Evolutionary conservation across 2,888 invertebrate genomes (phyloP).

Genomic region (Altica lythri): DNA sequence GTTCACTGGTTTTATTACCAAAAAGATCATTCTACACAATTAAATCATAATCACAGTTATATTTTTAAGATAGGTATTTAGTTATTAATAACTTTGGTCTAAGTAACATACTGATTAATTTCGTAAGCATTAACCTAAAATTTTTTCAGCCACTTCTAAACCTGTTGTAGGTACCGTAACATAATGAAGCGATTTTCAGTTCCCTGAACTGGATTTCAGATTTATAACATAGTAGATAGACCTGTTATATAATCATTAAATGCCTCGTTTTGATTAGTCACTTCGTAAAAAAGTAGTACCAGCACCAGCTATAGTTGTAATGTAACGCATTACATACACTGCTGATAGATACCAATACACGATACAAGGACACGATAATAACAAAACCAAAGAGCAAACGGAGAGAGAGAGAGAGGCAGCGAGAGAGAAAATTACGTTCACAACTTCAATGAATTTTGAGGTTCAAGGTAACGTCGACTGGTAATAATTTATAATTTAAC

Average conservation of each 20-base stretch:
- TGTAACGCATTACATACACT: not conserved
- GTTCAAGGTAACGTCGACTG: constrained; percentile 18
- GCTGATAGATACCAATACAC: constrained; percentile 1
- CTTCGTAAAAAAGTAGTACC: constrained; percentile 3
- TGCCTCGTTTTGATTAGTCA: constrained; percentile 6
- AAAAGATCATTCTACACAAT: no score
- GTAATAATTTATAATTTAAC: constrained; percentile 19
- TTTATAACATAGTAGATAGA: constrained; percentile 15
- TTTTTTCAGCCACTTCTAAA: no score
- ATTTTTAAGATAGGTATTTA: no score
- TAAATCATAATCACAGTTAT: no score
- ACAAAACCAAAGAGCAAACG: no score
- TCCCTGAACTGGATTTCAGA: constrained; percentile 12
- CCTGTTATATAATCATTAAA: constrained; percentile 17
- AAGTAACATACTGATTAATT: no score
- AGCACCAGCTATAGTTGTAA: not conserved
- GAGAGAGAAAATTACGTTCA: constrained; percentile 19
- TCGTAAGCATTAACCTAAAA: no score
- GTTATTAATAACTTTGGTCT: no score
- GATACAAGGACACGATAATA: constrained; percentile 16
- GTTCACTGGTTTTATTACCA: no score
- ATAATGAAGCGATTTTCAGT: constrained; percentile 19
- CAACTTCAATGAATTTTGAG: constrained; percentile 20
- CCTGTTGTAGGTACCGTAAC: constrained; percentile 13
- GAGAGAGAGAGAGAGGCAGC: no score